Percentiles rank a stretch among this genome's conserved stretches.
Conservation (phyloP, 2,797 vertebrate genomes). For the Molossus molossus region DNA sequence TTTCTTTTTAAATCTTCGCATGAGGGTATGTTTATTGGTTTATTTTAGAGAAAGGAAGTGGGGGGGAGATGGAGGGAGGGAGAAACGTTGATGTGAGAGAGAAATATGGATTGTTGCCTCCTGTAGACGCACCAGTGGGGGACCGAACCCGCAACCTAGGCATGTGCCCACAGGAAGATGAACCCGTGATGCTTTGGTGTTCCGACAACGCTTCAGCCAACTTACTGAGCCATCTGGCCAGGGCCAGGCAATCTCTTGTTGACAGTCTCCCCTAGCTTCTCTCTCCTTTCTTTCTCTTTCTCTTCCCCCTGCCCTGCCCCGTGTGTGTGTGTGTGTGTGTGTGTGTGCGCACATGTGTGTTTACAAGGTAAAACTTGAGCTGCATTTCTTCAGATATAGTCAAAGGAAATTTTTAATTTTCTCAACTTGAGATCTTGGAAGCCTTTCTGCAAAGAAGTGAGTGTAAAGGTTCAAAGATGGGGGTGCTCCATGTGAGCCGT, state of each 20-base stretch:
- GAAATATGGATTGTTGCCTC: background rate
- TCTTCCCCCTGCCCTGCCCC: too few relatives aligned
- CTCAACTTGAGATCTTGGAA: constrained; percentile 9
- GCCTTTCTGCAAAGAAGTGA: constrained; percentile 17
- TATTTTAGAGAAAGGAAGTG: background rate
- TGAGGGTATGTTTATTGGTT: background rate
- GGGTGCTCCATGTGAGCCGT: background rate
- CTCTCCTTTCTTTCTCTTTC: background rate
- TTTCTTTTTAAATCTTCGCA: background rate
- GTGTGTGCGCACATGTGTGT: too few relatives aligned
- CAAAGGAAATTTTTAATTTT: constrained; percentile 6
- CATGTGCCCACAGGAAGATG: fast-evolving
- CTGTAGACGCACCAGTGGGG: background rate
- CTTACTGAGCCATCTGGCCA: background rate
- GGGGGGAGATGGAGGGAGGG: background rate
- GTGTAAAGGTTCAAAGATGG: background rate
- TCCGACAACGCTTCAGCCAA: background rate
- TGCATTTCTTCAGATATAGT: constrained; percentile 16
- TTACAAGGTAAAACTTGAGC: background rate
- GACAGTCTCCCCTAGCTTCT: background rate
- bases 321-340: background rate
- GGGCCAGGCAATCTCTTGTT: background rate
- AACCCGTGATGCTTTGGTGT: background rate
- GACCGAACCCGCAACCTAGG: background rate
- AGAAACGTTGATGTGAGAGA: background rate